Evolutionary conservation across 2,113 vertebrate genomes (phyloP), one percentile per base, ranked within the genome.

Genomic region (Nymphicus hollandicus): DNA sequence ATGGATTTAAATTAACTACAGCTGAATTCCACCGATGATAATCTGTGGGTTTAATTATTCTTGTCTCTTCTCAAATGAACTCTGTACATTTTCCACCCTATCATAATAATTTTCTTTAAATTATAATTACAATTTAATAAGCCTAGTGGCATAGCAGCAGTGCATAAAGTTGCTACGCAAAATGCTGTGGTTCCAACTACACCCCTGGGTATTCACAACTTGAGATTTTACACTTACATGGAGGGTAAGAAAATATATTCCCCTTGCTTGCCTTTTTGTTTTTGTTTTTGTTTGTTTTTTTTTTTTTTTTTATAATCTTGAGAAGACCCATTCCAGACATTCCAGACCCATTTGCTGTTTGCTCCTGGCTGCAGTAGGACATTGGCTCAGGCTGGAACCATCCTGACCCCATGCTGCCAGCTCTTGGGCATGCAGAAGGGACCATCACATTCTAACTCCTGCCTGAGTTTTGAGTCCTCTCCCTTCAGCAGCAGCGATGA

Each of bases 31-130:
- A 88, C 1, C 37, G 72, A 95, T 91, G 73, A 33, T 87, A 85
- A 96, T 90, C 84, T 65, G 70, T 66, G 50, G 47, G 39, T 83
- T 94, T 96, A 96, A 96, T 95, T 95, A 94, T 53, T 89, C 61
- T 55, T 85, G 84, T 81, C 73, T 72, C 82, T 85, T 95, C 56
- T 86, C 60, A 91, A 94, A 69, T 27, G 15, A 94, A 52, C 9
- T 6, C 52, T 78, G 31, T 82, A 69, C 33, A 41, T 15, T 58
- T 96, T 56, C 69, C 53, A 65, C 53, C 27, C 28, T 43, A n/a
- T 46, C 69, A 17, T 77, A 84, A 73, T 64, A 58, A 82, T 88
- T 93, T 88, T 73, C 65, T 86, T 49, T 33, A 78, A 91, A 56
- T 39, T 7, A 27, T 47, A 81, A 92, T 78, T 80, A 39, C 71